Base-by-base conservation (phyloP, 2,113 vertebrate genomes). In the Jacana jacana region DNA sequence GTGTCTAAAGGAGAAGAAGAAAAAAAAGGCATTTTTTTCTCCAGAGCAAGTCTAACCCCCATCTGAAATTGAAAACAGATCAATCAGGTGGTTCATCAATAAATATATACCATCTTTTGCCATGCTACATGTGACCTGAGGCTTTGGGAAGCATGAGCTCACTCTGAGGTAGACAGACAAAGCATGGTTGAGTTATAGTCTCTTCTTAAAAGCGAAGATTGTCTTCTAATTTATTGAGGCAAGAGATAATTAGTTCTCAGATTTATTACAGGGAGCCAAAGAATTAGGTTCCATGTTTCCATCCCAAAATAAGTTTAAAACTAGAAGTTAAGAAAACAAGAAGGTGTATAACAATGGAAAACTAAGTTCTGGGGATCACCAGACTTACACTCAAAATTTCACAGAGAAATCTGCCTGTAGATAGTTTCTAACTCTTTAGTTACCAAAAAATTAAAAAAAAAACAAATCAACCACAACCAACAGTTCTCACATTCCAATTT, bases 141-240 rank as follows among this genome's bases (percentile, higher is more conserved):
- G 60, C 81, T 54, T 65, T 54, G 80, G 18, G 81, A 93, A 76
- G 77, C 40, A 86, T 84, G 78, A 96, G 73, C 72, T 91, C 81
- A 86, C 91, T 84, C 51, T 37, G 61, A 82, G 58, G 27, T 81
- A 94, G 81, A 81, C 44, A 73, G 48, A 19, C 40, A 86, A 70
- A 89, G 57, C 35, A n/a, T 17, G 28, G 65, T 51, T 71, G 86
- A 85, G 51, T 89, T 96, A 84, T 84, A 92, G 77, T 66, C 52
- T 91, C 28, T 78, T 39, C 70, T 68, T 39, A 75, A 76, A 95
- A 86, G 76, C 44, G 79, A 68, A 48, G 22, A 81, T 94, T 66
- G 77, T 81, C 52, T 51, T 66, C 65, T 93, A 70, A 84, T 92
- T 96, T 95, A 91, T 88, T 87, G 82, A 88, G 30, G 19, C 20